Conservation (phyloP, 2,113 vertebrate genomes). For the Engystomops pustulosus region DNA sequence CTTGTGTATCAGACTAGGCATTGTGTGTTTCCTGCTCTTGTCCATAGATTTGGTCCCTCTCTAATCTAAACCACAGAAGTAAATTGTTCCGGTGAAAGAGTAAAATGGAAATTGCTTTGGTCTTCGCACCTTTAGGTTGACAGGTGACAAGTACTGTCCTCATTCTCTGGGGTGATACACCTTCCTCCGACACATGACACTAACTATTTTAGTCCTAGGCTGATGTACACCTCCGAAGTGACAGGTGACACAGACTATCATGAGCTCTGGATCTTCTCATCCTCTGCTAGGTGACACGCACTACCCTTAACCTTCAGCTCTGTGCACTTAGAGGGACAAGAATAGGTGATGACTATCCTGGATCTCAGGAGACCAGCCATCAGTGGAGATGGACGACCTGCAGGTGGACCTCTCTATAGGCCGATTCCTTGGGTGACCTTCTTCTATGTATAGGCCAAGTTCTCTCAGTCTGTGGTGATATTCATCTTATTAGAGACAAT, state of each 20-base stretch:
- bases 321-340: neutral
- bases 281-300: neutral
- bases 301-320: neutral
- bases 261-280: neutral
- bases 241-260: conserved; percentile 23
- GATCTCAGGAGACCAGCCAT: neutral
- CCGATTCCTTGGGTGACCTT: neutral
- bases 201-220: neutral
- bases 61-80: neutral
- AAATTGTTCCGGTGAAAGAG: neutral
- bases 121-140: neutral
- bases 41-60: neutral
- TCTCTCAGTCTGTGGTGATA: neutral
- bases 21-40: neutral
- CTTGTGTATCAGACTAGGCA: neutral
- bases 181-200: conserved; percentile 16
- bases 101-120: neutral
- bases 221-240: conserved; percentile 1
- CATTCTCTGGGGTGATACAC: neutral
- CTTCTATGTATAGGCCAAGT: neutral
- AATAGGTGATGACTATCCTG: neutral
- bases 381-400: neutral
- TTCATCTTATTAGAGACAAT: neutral
- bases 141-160: neutral
- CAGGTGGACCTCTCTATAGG: neutral